These are phyloP conservation scores for Pampusana beccarii DNA, from an alignment of 2,113 vertebrate genomes.

Conservation along the genomic window DNA sequence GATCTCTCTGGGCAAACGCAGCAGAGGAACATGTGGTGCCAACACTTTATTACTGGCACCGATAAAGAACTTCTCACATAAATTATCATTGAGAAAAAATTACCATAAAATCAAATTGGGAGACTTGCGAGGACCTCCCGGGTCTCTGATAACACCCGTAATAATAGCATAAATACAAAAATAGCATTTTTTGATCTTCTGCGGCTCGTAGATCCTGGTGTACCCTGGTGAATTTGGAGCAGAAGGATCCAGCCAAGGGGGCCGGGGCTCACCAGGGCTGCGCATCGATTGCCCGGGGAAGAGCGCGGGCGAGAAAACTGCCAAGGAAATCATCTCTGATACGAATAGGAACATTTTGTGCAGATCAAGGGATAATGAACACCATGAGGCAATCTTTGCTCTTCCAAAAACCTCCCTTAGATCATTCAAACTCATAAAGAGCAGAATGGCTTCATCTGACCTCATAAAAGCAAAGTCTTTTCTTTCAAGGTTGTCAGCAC, in stretches of 20 bases:
- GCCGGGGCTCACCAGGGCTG: neutral
- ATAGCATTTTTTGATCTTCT: neutral
- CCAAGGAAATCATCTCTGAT: neutral
- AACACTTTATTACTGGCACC: neutral
- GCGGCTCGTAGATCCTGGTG: neutral
- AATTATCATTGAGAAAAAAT: neutral
- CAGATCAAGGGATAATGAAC: neutral
- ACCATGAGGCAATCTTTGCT: neutral
- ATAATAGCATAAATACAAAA: neutral
- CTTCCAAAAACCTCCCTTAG: neutral
- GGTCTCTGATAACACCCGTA: neutral
- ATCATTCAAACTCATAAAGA: neutral
- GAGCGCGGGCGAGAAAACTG: neutral
- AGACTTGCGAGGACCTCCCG: neutral
- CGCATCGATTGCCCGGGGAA: accelerated
- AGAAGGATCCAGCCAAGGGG: neutral
- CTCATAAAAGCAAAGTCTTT: neutral
- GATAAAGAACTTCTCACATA: neutral
- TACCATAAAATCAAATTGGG: neutral
- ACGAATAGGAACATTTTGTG: neutral
- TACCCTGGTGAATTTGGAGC: accelerated
- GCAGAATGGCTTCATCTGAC: neutral
- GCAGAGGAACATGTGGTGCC: neutral
- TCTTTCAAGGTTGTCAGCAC: neutral
- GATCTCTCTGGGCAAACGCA: neutral